Conservation (phyloP, 2,888 invertebrate genomes). For the Podotricha telesiphe region DNA sequence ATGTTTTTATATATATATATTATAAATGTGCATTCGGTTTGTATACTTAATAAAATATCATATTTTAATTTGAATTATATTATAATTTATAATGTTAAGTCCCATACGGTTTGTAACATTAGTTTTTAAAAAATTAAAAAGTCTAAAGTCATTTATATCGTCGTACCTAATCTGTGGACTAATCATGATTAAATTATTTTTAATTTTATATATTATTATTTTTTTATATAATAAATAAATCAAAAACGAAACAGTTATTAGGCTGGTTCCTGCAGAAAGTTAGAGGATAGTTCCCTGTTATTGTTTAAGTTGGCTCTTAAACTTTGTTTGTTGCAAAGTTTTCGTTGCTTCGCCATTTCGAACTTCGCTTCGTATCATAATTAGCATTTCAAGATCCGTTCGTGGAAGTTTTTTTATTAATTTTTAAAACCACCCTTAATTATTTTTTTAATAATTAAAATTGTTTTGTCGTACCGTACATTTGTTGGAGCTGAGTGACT, state of each 20-base stretch:
- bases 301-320: slow-evolving; percentile 40
- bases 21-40: too few species aligned
- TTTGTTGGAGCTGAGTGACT: neutral
- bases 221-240: slow-evolving; percentile 16
- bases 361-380: slow-evolving; percentile 37
- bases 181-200: too few species aligned
- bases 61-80: too few species aligned
- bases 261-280: slow-evolving; percentile 32
- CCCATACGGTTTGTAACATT: too few species aligned
- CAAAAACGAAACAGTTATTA: slow-evolving; percentile 31
- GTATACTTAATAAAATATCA: too few species aligned
- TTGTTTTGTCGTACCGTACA: neutral
- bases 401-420: slow-evolving; percentile 14
- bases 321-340: slow-evolving; percentile 39
- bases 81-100: too few species aligned
- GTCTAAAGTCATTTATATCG: too few species aligned
- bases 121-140: too few species aligned
- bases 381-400: slow-evolving; percentile 32
- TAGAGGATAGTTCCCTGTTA: slow-evolving; percentile 36
- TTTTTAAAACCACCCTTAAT: slow-evolving; percentile 6
- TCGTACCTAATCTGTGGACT: too few species aligned
- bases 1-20: too few species aligned
- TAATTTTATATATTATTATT: neutral
- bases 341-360: slow-evolving; percentile 34
- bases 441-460: slow-evolving; percentile 12